Conservation (phyloP, 2,113 vertebrate species). For the Rallus limicola region DNA sequence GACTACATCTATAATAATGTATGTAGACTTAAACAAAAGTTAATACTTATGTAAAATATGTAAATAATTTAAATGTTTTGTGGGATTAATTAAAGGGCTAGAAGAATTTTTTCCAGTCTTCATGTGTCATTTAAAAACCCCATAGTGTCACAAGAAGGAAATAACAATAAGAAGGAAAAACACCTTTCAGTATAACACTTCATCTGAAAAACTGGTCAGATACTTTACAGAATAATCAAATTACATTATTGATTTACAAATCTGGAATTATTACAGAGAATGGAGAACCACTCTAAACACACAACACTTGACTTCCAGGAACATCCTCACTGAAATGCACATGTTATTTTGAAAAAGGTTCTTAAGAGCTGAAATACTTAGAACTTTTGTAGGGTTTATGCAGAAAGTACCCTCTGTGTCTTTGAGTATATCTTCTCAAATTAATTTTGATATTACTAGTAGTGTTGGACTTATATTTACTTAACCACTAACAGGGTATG, state of each 20-base stretch:
- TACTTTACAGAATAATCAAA: background rate
- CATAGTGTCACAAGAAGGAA: slow-evolving; percentile 35
- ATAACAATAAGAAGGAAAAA: slow-evolving; percentile 17
- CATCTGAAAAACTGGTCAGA: background rate
- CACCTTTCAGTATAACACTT: slow-evolving; percentile 20
- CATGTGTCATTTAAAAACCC: slow-evolving; percentile 20
- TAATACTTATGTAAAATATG: slow-evolving; percentile 55
- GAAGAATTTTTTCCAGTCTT: slow-evolving; percentile 15
- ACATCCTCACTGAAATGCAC: background rate
- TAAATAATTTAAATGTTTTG: slow-evolving; percentile 56
- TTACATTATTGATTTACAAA: background rate
- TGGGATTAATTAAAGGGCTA: background rate
- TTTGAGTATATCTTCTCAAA: background rate
- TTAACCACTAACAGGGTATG: background rate
- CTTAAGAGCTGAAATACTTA: background rate
- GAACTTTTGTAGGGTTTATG: background rate
- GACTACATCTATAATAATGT: slow-evolving; percentile 23
- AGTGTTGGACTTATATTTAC: background rate
- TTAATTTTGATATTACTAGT: background rate
- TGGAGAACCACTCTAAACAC: background rate
- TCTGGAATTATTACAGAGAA: background rate
- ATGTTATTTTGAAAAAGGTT: background rate
- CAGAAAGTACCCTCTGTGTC: background rate
- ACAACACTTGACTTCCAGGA: background rate
- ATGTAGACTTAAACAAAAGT: slow-evolving; percentile 38